Evolutionary conservation across 2,888 invertebrate genomes (phyloP), one percentile per base, ranked within the genome.

Genomic region (Andrena trimmerana): DNA sequence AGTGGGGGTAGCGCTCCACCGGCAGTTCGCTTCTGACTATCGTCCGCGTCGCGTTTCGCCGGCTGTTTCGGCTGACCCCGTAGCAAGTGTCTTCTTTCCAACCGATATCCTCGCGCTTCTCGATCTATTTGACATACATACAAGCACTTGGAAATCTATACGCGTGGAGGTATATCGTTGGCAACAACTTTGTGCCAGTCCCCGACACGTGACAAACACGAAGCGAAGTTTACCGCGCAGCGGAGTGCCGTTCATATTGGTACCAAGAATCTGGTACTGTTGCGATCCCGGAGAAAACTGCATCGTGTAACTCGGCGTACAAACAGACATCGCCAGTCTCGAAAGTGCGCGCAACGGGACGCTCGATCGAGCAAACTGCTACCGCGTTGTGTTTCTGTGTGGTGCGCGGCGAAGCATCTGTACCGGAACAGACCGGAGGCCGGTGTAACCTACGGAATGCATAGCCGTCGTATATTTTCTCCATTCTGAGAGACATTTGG

Each of bases 1-100:
- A 86, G 89, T 85, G 88, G 89, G 86, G 83, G 86, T 79, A 82
- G 27, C 76, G 66, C 62, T 70, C 81, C 73, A 80, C 86, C 85
- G 86, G 86, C 91, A 91, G 91, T 91, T 86, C 85, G 86, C 85
- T 84, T 90, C 83, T 83, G 86, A 88, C 91, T 87, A 86, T 69
- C 90, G 90, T 77, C 78, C 84, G 73, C 33, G 74, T 54, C 73
- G 84, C 31, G 66, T 86, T 69, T 86, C 42, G 72, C n/a, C 27
- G 65, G 24, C 36, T 13, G 48, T 36, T 33, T 48, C 29, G 13
- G 20, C 36, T 4, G 2, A 3, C 54, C 42, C 66, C 29, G 24
- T 59, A 36, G 31, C 42, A 29, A 62, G 13, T 20, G 27, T 67
- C 60, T 7, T n/a, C 16, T 54, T 20, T 24, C 10, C 8, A 5